These are phyloP conservation scores for Drosophila borborema DNA, from an alignment of 2,888 invertebrate species.

Conservation along the genomic window DNA sequence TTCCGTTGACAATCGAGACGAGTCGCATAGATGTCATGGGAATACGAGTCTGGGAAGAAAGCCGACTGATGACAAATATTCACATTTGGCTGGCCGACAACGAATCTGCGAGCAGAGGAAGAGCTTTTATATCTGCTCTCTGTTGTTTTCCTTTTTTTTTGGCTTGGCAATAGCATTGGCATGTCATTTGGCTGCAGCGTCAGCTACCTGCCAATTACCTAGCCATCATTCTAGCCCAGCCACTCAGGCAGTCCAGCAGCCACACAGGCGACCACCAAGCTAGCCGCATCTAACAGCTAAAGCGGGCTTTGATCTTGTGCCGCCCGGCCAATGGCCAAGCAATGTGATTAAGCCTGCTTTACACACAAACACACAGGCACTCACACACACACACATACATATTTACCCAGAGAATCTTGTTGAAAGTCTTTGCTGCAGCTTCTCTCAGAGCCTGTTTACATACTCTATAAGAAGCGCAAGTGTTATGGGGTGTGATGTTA, in stretches of 20 bases:
- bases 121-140: conserved; percentile 31
- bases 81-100: conserved; percentile 56
- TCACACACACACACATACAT: conserved; percentile 2
- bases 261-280: conserved; percentile 71
- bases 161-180: conserved; percentile 56
- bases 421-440: conserved; percentile 33
- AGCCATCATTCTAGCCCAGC: conserved; percentile 69
- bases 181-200: conserved; percentile 70
- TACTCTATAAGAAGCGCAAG: neutral
- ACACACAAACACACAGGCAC: conserved; percentile 43
- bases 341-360: conserved; percentile 83
- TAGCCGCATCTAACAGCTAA: conserved; percentile 76
- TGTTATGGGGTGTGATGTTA: neutral
- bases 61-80: conserved; percentile 39
- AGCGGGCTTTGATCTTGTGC: conserved; percentile 72
- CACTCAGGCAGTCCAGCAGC: conserved; percentile 15
- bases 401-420: conserved; percentile 10
- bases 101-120: conserved; percentile 45
- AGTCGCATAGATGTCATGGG: conserved; percentile 72
- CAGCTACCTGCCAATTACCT: conserved; percentile 78
- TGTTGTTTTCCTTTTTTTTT: conserved; percentile 14
- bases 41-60: conserved; percentile 48
- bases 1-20: conserved; percentile 70
- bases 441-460: conserved; percentile 48
- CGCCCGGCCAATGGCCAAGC: conserved; percentile 82